These are phyloP conservation scores for Drosophila neotestacea DNA, from an alignment of 2,888 invertebrate species.

Conservation along the genomic window DNA sequence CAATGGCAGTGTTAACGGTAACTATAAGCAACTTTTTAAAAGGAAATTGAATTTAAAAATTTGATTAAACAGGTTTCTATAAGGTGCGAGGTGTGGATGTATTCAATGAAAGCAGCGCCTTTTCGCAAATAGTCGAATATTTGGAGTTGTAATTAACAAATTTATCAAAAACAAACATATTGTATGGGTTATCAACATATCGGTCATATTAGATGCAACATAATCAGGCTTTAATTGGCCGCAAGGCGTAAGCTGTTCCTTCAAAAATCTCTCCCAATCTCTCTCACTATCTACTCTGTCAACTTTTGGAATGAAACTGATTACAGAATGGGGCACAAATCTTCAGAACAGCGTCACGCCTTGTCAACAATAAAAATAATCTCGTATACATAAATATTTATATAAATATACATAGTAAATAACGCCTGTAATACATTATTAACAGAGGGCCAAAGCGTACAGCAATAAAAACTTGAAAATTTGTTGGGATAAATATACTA, in stretches of 20 bases:
- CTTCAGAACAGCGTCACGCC: conserved; percentile 56
- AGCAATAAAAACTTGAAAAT: conserved; percentile 27
- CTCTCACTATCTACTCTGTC: conserved; percentile 12
- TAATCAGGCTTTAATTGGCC: conserved; percentile 68
- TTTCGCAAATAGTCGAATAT: conserved; percentile 79
- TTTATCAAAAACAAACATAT: conserved; percentile 40
- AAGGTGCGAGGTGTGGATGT: conserved; percentile 83
- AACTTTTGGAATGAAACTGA: conserved; percentile 61
- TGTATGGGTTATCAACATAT: conserved; percentile 54
- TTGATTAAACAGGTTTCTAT: conserved; percentile 79
- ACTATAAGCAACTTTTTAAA: conserved; percentile 4
- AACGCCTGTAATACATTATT: conserved; percentile 42
- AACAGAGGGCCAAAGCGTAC: conserved; percentile 38
- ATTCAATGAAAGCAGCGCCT: conserved; percentile 80
- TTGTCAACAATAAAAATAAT: conserved; percentile 63
- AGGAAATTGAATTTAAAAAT: neutral
- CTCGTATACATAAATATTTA: conserved; percentile 64
- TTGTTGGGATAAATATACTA: conserved; percentile 15
- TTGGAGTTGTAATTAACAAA: conserved; percentile 68
- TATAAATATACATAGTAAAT: conserved; percentile 64
- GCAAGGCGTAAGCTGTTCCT: conserved; percentile 45
- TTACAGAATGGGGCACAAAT: conserved; percentile 59
- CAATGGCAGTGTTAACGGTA: conserved; percentile 76
- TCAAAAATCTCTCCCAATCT: conserved; percentile 22
- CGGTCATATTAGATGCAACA: conserved; percentile 59